Conservation (phyloP, 2,113 vertebrate species). For the Poeciliopsis prolifica region DNA sequence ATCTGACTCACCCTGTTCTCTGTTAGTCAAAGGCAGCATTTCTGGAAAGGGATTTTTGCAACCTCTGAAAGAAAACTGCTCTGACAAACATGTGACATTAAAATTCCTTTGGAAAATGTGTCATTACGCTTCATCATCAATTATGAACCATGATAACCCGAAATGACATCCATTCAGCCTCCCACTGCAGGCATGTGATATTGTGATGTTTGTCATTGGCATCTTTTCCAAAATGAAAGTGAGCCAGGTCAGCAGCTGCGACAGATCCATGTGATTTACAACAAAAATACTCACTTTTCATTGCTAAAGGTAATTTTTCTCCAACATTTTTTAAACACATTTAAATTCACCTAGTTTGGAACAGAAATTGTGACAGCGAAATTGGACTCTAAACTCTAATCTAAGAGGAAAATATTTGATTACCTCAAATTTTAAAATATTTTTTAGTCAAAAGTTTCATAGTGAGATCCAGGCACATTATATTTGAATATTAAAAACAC, state of each 20-base stretch:
- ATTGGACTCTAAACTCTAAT: background rate
- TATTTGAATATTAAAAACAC: too few species aligned
- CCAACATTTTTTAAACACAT: background rate
- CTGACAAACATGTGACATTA: background rate
- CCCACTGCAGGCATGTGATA: background rate
- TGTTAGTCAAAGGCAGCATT: constrained; percentile 26
- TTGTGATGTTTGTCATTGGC: background rate
- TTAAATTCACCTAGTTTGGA: background rate
- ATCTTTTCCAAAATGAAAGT: background rate
- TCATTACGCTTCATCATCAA: constrained; percentile 46
- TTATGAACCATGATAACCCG: background rate
- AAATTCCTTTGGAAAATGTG: constrained; percentile 15
- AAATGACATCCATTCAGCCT: background rate
- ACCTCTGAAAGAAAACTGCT: background rate
- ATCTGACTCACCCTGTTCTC: background rate
- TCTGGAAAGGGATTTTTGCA: constrained; percentile 5
- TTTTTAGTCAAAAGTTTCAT: too few species aligned
- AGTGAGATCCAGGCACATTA: too few species aligned
- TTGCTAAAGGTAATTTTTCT: background rate
- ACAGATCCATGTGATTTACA: background rate
- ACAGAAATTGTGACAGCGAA: too few species aligned
- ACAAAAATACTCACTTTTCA: background rate
- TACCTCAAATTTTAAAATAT: too few species aligned
- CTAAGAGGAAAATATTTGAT: too few species aligned
- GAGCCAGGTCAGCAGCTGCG: background rate